phyloP scores from a whole-genome alignment of 2,888 invertebrate genomes.

The Epirrhoe alternata region DNA sequence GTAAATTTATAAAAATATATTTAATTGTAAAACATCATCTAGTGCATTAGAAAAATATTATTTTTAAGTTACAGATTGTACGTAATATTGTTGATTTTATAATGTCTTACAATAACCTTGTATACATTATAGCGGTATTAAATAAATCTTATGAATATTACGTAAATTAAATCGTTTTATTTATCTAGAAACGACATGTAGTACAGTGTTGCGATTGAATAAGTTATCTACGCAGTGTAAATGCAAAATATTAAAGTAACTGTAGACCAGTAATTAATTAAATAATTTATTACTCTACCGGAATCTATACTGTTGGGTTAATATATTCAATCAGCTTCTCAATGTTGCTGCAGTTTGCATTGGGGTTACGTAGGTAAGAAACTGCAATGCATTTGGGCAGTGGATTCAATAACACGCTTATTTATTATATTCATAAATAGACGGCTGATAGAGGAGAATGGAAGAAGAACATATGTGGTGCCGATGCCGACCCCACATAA shows the following conservation, averaged over 20 bases:
- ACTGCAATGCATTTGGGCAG: no score
- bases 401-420: no score
- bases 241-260: not conserved
- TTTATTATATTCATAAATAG: no score
- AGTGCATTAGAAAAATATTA: conserved; percentile 14
- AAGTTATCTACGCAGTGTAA: not conserved
- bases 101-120: conserved; percentile 28
- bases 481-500: no score
- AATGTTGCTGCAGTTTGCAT: not conserved
- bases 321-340: not conserved
- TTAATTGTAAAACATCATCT: conserved; percentile 15
- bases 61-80: conserved; percentile 2
- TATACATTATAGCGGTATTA: conserved; percentile 29
- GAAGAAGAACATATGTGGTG: no score
- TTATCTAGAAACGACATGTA: conserved; percentile 9
- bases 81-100: conserved; percentile 12
- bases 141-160: conserved; percentile 34
- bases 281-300: not conserved
- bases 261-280: not conserved
- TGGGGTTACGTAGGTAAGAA: not conserved
- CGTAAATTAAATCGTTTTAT: conserved; percentile 30
- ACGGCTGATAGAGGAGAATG: no score
- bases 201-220: not conserved
- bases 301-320: not conserved
- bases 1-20: not conserved